Evolutionary conservation across 2,797 vertebrate genomes (phyloP), one percentile per base, ranked within the genome.

Genomic region (Serranus cabrilla): DNA sequence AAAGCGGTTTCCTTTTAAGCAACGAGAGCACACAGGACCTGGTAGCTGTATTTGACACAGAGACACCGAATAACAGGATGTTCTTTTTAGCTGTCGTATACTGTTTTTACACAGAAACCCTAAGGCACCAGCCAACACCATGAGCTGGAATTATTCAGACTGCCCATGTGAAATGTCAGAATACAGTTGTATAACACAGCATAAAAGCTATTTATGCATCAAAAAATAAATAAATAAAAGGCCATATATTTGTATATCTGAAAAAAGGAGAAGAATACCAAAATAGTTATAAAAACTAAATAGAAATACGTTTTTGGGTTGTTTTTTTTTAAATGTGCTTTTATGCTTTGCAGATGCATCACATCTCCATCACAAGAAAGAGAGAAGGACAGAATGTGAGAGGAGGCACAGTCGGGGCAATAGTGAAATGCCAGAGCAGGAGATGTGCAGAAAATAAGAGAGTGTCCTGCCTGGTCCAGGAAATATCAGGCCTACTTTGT

Each of bases 401-500:
- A 63, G 20, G 42, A n/a, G 42, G 49, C 59, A 56, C 13, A 40
- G 83, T 58, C 55, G 46, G 78, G 59, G n/a, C 2, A 67, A 52
- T 18, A 59, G 72, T 76, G 52, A 66, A 27, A 50, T 61, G 72
- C 49, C 27, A 76, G 66, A 46, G 11, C 11, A 3, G 40, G 42
- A 70, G 52, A 60, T 23, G 76, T 31, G 76, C 40, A 76, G 55
- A 74, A 14, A 71, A 78, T 47, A 82, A 70, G 56, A 59, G 74
- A 82, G 51, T 46, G 66, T 76, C 73, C 81, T 81, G 42, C 73
- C 81, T 81, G 42, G 61, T 83, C 65, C 81, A 82, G 80, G 70
- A 89, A 88, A 82, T 89, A 83, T 85, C 74, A 84, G 86, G 71
- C 80, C 75, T 73, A 84, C 84, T 90, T 89, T 87, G 90, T 86